These are phyloP conservation scores for Nyctalus aviator DNA, from an alignment of 2,797 vertebrate species.

Conservation along the genomic window DNA sequence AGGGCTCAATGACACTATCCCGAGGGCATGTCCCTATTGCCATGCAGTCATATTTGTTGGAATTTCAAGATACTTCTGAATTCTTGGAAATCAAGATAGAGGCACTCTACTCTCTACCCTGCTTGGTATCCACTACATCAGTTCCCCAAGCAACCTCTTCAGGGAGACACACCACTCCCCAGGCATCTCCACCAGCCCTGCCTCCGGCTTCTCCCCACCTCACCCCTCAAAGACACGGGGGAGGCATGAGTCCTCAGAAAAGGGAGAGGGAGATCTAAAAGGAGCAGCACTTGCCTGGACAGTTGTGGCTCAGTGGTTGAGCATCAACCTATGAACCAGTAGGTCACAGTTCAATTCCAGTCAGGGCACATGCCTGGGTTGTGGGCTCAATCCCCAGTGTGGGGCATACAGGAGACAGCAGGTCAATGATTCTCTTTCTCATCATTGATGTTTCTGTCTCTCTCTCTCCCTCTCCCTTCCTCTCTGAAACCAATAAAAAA, in stretches of 20 bases:
- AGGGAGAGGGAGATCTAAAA: not conserved
- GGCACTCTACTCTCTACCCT: not conserved
- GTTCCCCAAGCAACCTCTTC: not conserved
- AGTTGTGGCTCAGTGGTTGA: too few relatives aligned
- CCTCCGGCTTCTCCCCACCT: not conserved
- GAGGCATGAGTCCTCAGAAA: not conserved
- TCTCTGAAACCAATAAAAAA: too few relatives aligned
- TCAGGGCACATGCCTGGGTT: too few relatives aligned
- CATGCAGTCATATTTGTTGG: not conserved
- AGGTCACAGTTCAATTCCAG: too few relatives aligned
- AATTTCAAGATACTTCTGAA: not conserved
- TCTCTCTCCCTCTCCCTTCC: too few relatives aligned
- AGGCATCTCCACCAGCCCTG: not conserved
- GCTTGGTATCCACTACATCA: not conserved
- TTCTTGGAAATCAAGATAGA: constrained; percentile 31
- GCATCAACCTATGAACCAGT: too few relatives aligned
- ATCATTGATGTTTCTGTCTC: too few relatives aligned
- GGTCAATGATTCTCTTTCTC: too few relatives aligned
- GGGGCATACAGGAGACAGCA: too few relatives aligned
- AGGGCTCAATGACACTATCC: not conserved
- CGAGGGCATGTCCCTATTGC: not conserved
- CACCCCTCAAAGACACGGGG: not conserved
- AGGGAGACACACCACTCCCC: not conserved
- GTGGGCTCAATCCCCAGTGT: too few relatives aligned
- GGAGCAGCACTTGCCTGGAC: not conserved